Evolutionary conservation across 1,140 invertebrate genomes (phyloP).

Genomic region (Achroia grisella): DNA sequence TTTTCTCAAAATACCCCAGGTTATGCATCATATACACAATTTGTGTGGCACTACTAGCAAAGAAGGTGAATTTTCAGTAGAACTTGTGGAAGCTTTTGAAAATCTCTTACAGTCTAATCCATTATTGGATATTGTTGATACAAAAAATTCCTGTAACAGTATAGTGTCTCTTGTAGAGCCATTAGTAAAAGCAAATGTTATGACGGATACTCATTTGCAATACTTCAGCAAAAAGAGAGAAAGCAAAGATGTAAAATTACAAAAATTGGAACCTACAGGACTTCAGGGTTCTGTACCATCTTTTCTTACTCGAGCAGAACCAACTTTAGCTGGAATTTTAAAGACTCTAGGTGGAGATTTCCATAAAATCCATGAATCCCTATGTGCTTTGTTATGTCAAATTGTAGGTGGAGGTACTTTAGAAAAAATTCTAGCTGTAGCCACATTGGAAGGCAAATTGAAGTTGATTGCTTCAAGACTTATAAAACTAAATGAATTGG

Average conservation of each 20-base stretch:
- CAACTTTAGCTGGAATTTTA: conserved; percentile 88
- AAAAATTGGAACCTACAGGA: conserved; percentile 78
- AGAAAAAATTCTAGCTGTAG: conserved; percentile 91
- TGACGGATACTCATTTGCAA: conserved; percentile 85
- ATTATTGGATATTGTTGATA: conserved; percentile 91
- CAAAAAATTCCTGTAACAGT: conserved; percentile 90
- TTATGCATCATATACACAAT: conserved; percentile 81
- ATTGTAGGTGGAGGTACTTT: conserved; percentile 82
- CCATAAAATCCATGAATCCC: conserved; percentile 89
- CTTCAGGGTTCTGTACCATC: conserved; percentile 79
- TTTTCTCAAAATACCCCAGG: conserved; percentile 91
- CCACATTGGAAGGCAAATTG: conserved; percentile 90
- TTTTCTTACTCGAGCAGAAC: conserved; percentile 90
- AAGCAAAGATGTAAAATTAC: conserved; percentile 67
- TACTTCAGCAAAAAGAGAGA: conserved; percentile 81
- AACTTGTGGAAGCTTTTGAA: conserved; percentile 88
- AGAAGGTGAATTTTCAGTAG: conserved; percentile 79
- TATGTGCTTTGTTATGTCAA: conserved; percentile 74
- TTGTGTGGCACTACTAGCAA: conserved; percentile 71
- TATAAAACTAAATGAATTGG: conserved; percentile 94
- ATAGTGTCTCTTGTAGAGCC: conserved; percentile 89
- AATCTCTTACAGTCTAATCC: conserved; percentile 86
- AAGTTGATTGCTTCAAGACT: conserved; percentile 90
- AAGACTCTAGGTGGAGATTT: conserved; percentile 92
- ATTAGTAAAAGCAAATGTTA: conserved; percentile 84